A percentile compares a stretch with the other conserved stretches of the same genome.
Conservation (phyloP, 2,888 invertebrate genomes). For the Drosophila phalerata region DNA sequence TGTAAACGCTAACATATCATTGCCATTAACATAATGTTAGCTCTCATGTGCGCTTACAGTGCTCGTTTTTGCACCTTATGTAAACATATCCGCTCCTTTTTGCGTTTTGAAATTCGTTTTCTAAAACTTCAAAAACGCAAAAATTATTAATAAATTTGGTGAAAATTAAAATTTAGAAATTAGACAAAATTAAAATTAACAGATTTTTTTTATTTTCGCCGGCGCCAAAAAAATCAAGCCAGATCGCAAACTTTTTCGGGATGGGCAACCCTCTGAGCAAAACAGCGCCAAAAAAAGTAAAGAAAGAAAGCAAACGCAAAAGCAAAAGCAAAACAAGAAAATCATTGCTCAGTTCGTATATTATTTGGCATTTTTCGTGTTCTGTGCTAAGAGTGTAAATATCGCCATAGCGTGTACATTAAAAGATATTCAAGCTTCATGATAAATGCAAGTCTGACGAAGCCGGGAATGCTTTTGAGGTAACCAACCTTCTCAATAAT, state of each 20-base stretch:
- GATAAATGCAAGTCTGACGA: no score
- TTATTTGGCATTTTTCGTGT: slow-evolving; percentile 55
- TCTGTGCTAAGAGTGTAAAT: slow-evolving; percentile 55
- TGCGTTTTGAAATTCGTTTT: background rate
- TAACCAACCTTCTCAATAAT: no score
- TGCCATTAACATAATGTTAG: background rate
- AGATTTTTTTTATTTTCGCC: no score
- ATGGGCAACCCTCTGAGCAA: slow-evolving; percentile 26
- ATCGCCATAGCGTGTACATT: slow-evolving; percentile 26
- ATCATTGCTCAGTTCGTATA: slow-evolving; percentile 54
- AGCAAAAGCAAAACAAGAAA: slow-evolving; percentile 64
- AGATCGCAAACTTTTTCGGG: no score
- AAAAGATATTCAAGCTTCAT: slow-evolving; percentile 18
- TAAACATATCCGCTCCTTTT: background rate
- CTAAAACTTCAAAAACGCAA: no score
- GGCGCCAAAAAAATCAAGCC: no score
- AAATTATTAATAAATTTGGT: no score
- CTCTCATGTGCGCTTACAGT: slow-evolving; percentile 4
- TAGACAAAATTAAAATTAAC: no score
- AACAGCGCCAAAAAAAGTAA: slow-evolving; percentile 61
- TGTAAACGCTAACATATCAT: no score
- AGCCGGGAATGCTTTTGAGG: no score
- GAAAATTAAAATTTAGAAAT: no score
- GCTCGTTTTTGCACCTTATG: slow-evolving; percentile 8
- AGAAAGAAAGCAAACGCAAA: slow-evolving; percentile 65